Conservation (phyloP, 2,797 vertebrate species). For the Diceros bicornis region DNA sequence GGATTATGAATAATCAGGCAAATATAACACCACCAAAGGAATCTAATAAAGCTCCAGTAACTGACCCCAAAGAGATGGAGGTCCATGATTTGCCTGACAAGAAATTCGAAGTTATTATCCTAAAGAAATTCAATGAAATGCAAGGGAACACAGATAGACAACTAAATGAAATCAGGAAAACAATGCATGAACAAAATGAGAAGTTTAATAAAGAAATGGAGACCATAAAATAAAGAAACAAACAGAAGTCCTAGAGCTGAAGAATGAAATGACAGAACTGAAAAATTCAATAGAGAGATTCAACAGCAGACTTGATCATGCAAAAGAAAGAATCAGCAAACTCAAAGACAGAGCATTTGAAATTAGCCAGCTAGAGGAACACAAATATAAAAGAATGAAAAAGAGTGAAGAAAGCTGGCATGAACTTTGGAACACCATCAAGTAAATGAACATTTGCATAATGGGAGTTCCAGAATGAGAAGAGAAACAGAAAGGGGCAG, state of each 20-base stretch:
- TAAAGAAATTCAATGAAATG: neutral
- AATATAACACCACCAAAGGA: neutral
- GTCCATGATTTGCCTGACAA: neutral
- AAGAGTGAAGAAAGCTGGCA: neutral
- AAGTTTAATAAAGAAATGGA: neutral
- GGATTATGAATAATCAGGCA: neutral
- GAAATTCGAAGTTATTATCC: neutral
- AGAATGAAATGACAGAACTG: neutral
- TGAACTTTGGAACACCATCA: neutral
- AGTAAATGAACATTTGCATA: neutral
- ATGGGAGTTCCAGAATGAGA: neutral
- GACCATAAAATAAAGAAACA: neutral
- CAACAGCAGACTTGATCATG: neutral
- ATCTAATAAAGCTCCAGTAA: neutral
- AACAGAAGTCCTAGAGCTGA: neutral
- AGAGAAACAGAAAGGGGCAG: neutral
- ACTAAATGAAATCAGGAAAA: neutral
- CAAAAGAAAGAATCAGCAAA: neutral
- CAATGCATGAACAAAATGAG: neutral
- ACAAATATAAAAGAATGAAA: neutral
- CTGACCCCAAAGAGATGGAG: neutral
- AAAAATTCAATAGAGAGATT: neutral
- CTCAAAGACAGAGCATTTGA: neutral
- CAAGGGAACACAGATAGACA: neutral
- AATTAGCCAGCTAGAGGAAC: neutral